phyloP scores from a whole-genome alignment of 2,113 vertebrate genomes.

The Indri indri region DNA sequence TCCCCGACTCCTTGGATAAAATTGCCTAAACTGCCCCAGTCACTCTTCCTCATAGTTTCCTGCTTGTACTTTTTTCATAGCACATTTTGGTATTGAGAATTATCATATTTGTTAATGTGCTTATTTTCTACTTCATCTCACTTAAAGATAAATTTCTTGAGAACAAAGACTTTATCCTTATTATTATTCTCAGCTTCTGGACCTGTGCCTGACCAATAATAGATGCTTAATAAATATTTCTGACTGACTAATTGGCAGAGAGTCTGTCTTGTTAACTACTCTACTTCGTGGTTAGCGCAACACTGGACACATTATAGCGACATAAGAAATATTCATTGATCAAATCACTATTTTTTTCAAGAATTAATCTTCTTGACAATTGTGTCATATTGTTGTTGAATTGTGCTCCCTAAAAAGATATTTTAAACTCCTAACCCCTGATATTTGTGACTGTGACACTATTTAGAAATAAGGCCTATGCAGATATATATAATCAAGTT shows the following conservation, averaged over 20 bases:
- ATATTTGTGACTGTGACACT: neutral
- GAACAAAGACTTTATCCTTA: neutral
- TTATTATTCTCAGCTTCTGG: constrained; percentile 8
- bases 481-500: neutral
- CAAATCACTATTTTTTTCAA: neutral
- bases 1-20: neutral
- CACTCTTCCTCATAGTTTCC: neutral
- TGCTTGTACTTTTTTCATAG: neutral
- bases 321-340: neutral
- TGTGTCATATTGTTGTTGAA: neutral
- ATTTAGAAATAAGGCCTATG: neutral
- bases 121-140: neutral
- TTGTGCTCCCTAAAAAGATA: neutral
- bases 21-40: neutral
- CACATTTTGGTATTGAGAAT: neutral
- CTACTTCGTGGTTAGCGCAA: neutral
- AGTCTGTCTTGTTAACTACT: neutral
- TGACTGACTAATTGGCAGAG: neutral
- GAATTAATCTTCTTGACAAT: neutral
- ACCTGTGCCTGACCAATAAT: neutral
- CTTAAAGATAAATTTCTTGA: neutral
- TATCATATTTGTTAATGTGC: neutral
- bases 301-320: neutral
- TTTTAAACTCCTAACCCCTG: neutral
- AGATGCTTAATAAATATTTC: constrained; percentile 2